A percentile compares a stretch with the other conserved stretches of the same genome.
Evolutionary conservation across 2,888 invertebrate genomes (phyloP).

Genomic region (Drosophila maculinotata): DNA sequence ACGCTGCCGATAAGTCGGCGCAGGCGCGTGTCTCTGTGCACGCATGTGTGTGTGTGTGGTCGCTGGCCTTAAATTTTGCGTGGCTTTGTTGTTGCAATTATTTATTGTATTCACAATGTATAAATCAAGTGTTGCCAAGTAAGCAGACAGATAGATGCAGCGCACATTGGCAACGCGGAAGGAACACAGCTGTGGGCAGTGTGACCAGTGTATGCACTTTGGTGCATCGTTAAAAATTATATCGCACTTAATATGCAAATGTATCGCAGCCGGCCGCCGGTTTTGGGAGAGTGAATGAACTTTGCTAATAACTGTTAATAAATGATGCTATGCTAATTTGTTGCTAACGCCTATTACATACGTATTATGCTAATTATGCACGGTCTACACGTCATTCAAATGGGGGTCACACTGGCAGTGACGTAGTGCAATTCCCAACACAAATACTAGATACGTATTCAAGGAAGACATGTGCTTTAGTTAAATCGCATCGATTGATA

Average conservation of each 20-base stretch:
- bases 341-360: constrained; percentile 10
- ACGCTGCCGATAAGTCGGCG: constrained; percentile 46
- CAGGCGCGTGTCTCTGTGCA: constrained; percentile 50
- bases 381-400: constrained; percentile 45
- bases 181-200: constrained; percentile 37
- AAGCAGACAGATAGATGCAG: constrained; percentile 13
- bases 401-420: constrained; percentile 38
- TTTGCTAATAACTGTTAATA: constrained; percentile 39
- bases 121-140: constrained; percentile 35
- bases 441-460: neutral
- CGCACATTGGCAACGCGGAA: constrained; percentile 13
- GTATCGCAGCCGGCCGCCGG: constrained; percentile 10
- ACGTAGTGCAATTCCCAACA: constrained; percentile 12
- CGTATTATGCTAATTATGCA: constrained; percentile 23
- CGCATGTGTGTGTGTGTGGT: constrained; percentile 2
- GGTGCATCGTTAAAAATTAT: neutral
- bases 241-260: constrained; percentile 11
- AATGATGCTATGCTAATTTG: constrained; percentile 45
- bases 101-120: constrained; percentile 20
- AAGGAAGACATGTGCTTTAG: constrained; percentile 33
- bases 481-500: neutral
- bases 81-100: constrained; percentile 14
- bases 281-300: constrained; percentile 51
- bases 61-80: constrained; percentile 11
- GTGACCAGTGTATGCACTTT: constrained; percentile 29